Conservation (phyloP, 2,113 vertebrate species). For the Canis aureus region DNA sequence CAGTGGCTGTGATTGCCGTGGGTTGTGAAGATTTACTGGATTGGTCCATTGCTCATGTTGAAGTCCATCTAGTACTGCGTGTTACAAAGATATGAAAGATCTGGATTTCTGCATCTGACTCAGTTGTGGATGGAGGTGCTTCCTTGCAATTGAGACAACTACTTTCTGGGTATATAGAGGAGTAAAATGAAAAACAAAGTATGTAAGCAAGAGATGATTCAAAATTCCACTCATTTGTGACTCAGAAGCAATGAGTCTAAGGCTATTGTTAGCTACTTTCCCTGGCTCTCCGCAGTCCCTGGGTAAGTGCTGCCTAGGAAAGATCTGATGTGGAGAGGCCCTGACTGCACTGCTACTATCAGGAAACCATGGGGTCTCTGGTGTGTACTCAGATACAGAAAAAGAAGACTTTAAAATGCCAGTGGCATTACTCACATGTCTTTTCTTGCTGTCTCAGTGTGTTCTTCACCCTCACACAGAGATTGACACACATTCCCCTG, state of each 20-base stretch:
- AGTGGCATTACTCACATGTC: slow-evolving; percentile 28
- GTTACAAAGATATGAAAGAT: background rate
- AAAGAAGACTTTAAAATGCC: slow-evolving; percentile 49
- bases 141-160: background rate
- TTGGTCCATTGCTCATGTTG: background rate
- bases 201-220: slow-evolving; percentile 42
- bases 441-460: slow-evolving; percentile 36
- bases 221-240: slow-evolving; percentile 33
- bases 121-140: background rate
- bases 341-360: background rate
- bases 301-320: background rate
- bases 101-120: background rate
- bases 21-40: background rate
- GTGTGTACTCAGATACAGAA: background rate
- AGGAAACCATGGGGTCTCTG: background rate
- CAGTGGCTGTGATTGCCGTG: background rate
- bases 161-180: background rate
- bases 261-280: background rate
- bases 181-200: background rate
- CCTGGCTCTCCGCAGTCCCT: slow-evolving; percentile 13
- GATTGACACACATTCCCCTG: background rate
- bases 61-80: background rate
- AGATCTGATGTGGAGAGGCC: background rate
- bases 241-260: slow-evolving; percentile 18
- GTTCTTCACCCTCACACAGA: slow-evolving; percentile 34